Percentiles rank a stretch among this genome's conserved stretches.
Conservation (phyloP, 2,113 vertebrate genomes). For the Seriola rivoliana region DNA sequence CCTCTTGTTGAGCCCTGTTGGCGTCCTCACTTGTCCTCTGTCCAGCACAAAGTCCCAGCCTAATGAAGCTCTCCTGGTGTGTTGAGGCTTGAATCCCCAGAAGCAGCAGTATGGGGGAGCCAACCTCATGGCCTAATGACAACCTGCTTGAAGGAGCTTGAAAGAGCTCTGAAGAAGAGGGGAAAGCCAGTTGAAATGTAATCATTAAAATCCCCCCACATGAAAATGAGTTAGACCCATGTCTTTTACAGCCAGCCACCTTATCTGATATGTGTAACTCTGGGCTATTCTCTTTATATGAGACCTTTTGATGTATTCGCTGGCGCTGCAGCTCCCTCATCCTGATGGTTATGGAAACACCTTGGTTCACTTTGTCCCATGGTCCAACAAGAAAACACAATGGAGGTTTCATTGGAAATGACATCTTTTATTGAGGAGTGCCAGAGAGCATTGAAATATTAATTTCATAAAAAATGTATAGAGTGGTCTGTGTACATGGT, state of each 20-base stretch:
- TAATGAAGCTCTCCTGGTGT: conserved; percentile 82
- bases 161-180: conserved; percentile 72
- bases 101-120: conserved; percentile 66
- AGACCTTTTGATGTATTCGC: conserved; percentile 68
- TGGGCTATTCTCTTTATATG: conserved; percentile 72
- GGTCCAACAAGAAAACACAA: conserved; percentile 72
- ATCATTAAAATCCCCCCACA: conserved; percentile 81
- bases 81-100: conserved; percentile 67
- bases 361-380: conserved; percentile 68
- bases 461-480: conserved; percentile 86
- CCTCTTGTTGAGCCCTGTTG: conserved; percentile 40
- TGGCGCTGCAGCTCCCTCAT: conserved; percentile 55
- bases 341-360: conserved; percentile 60
- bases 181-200: conserved; percentile 74
- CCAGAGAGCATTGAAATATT: conserved; percentile 83
- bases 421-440: conserved; percentile 84
- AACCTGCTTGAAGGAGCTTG: conserved; percentile 77
- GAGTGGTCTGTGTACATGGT: conserved; percentile 77
- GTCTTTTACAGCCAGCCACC: conserved; percentile 67
- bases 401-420: conserved; percentile 78
- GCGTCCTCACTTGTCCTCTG: conserved; percentile 67
- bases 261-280: conserved; percentile 73
- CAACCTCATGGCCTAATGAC: conserved; percentile 76
- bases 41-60: conserved; percentile 62
- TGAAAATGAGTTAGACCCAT: conserved; percentile 78